Conservation (phyloP, 2,888 invertebrate genomes). For the Lycaena phlaeas region DNA sequence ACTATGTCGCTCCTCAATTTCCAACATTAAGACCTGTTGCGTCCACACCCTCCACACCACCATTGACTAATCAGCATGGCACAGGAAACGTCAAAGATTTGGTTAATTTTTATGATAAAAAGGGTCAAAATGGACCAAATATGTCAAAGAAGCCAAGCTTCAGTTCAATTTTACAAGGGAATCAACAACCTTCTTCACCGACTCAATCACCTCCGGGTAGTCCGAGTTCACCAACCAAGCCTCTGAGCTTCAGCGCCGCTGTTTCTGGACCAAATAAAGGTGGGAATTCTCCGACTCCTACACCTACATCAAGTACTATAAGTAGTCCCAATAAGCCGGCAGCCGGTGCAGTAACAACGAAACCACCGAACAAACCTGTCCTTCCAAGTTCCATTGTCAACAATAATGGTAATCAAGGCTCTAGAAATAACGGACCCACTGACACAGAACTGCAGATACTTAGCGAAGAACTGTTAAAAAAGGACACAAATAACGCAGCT, state of each 20-base stretch:
- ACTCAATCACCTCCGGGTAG: conserved; percentile 14
- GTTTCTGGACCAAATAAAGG: conserved; percentile 35
- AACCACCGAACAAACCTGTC: conserved; percentile 32
- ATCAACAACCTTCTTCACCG: conserved; percentile 13
- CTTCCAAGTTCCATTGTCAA: conserved; percentile 59
- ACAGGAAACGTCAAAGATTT: conserved; percentile 53
- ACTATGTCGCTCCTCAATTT: conserved; percentile 35
- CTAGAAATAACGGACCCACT: conserved; percentile 37
- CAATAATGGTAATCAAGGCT: conserved; percentile 34
- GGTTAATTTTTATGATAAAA: conserved; percentile 47
- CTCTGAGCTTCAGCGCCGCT: conserved; percentile 43
- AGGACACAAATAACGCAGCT: conserved; percentile 83
- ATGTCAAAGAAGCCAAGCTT: conserved; percentile 39
- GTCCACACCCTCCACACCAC: neutral
- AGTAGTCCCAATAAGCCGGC: conserved; percentile 20
- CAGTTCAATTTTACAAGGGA: conserved; percentile 44
- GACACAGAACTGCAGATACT: conserved; percentile 78
- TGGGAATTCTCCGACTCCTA: conserved; percentile 18
- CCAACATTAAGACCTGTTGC: conserved; percentile 22
- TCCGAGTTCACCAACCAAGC: conserved; percentile 30
- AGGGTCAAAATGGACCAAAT: conserved; percentile 30
- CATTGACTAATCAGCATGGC: conserved; percentile 24
- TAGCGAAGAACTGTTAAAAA: conserved; percentile 79
- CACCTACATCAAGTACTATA: conserved; percentile 23
- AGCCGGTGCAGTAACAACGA: conserved; percentile 15